phyloP scores from a whole-genome alignment of 2,888 invertebrate species.

The Vesta saturnalis region DNA sequence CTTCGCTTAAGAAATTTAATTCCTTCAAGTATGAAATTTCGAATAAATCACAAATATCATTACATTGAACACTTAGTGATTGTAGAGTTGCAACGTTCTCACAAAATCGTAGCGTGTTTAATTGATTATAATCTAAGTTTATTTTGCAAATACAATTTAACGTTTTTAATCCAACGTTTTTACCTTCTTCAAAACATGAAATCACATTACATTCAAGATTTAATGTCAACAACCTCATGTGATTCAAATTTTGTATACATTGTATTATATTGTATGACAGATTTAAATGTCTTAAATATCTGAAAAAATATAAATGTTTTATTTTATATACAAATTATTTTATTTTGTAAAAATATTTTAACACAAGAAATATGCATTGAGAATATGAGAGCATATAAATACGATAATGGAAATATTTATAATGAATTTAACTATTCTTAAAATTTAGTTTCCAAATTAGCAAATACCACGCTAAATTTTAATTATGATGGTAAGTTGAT shows the following conservation, averaged over 20 bases:
- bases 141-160: constrained; percentile 65
- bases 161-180: constrained; percentile 63
- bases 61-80: constrained; percentile 55
- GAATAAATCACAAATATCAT: constrained; percentile 56
- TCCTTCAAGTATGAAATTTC: constrained; percentile 57
- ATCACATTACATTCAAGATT: constrained; percentile 50
- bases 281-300: constrained; percentile 68
- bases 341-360: no score
- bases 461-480: not conserved
- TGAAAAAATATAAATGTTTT: constrained; percentile 55
- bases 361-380: no score
- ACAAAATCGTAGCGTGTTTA: constrained; percentile 66
- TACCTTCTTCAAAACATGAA: constrained; percentile 54
- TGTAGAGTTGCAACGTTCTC: constrained; percentile 57
- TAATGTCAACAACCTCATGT: constrained; percentile 62
- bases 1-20: constrained; percentile 52
- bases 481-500: no score
- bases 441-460: not conserved
- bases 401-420: not conserved
- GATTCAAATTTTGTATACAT: constrained; percentile 66
- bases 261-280: constrained; percentile 70
- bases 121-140: constrained; percentile 66
- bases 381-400: no score
- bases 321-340: no score
- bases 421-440: not conserved